Base-by-base conservation (phyloP, 2,113 vertebrate species). In the Laterallus jamaicensis region DNA sequence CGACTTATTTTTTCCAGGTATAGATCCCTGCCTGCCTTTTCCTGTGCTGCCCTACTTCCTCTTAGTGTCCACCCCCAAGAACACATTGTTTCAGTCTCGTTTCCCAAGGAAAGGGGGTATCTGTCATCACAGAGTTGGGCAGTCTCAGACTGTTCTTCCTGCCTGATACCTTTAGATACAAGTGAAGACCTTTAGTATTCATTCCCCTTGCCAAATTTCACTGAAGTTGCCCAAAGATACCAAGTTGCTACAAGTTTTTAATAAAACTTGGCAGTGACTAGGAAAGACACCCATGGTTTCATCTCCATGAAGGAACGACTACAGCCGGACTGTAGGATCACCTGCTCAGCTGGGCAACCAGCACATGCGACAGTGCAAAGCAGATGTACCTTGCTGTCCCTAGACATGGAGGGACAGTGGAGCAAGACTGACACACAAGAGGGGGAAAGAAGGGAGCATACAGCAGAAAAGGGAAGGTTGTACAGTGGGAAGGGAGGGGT, bases 21-120 rank as follows among this genome's bases (percentile, higher is more conserved):
- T 9, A 88, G 80, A 90, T 58, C n/a, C 31, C 39, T 69, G 69
- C 49, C 64, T 88, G 35, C 71, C 49, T 94, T 87, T 76, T 95
- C 85, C 92, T 89, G 64, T 47, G 54, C 54, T 86, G 40, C 19
- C 55, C 64, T 54, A 40, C 50, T 89, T 96, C 83, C 86, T 91
- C 70, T 92, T 31, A 79, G 70, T n/a, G 8, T 54, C 49, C 31
- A 88, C 44, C 20, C 31, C 39, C 26, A 4, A 20, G 31, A 92
- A 66, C 35, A 26, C 2, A n/a, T 31, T 59, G 88, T 78, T 64
- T 44, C 77, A 69, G 31, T 19, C 40, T 69, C 37, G 39, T 82
- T 96, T 97, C 94, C 88, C 64, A 92, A 60, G 88, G 83, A 94
- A 94, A 59, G 58, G 95, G 81, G 60, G 77, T 60, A 81, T 25